Evolutionary conservation across 2,113 vertebrate genomes (phyloP).

Genomic region (Noctilio leporinus): DNA sequence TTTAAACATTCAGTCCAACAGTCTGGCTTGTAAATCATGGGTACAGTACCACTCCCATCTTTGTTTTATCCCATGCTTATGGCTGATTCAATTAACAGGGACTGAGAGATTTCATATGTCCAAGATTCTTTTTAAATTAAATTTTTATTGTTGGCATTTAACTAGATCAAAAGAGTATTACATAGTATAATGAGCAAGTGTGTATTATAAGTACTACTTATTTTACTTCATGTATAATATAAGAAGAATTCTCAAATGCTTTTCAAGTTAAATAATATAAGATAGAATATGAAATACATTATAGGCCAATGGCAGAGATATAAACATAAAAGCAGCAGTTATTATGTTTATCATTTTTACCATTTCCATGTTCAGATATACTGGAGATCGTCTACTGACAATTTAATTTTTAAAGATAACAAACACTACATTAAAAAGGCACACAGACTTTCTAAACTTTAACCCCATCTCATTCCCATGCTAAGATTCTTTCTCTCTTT

Average conservation of each 20-base stretch:
- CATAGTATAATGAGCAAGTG: conserved; percentile 43
- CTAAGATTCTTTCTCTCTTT: background rate
- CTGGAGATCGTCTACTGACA: conserved; percentile 27
- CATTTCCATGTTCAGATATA: conserved; percentile 39
- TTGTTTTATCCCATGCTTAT: conserved; percentile 14
- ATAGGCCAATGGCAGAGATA: conserved; percentile 33
- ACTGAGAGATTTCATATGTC: conserved; percentile 49
- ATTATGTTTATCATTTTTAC: conserved; percentile 15
- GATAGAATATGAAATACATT: conserved; percentile 55
- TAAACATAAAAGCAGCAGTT: conserved; percentile 8
- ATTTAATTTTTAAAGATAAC: conserved; percentile 54
- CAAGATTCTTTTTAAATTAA: conserved; percentile 67
- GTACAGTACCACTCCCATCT: background rate
- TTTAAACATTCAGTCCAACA: background rate
- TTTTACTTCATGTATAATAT: conserved; percentile 52
- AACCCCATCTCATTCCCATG: conserved; percentile 5
- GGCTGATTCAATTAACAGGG: conserved; percentile 42
- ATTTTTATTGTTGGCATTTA: conserved; percentile 63
- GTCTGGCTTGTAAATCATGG: background rate
- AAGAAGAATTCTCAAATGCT: conserved; percentile 54
- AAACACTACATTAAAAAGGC: conserved; percentile 44
- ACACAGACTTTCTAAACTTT: background rate
- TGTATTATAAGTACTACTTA: conserved; percentile 50
- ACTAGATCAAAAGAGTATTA: conserved; percentile 59
- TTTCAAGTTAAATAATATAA: conserved; percentile 60